Percentiles rank a stretch among this genome's conserved stretches.
phyloP scores from a whole-genome alignment of 1,140 invertebrate species.

The Aphis gossypii region DNA sequence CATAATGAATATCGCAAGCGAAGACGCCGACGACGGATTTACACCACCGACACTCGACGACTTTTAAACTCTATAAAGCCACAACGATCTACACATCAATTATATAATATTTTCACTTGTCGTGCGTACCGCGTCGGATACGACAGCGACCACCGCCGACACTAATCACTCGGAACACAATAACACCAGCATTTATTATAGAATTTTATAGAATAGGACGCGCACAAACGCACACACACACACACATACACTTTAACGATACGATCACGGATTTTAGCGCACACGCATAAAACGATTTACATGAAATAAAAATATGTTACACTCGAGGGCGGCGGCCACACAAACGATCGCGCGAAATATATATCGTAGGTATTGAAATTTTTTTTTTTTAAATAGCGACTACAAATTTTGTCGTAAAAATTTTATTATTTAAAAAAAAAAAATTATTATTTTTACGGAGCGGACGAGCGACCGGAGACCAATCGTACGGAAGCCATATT shows the following conservation, averaged over 20 bases:
- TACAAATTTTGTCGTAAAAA: background rate
- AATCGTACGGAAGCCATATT: constrained; percentile 55
- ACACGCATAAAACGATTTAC: background rate
- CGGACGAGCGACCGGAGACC: constrained; percentile 53
- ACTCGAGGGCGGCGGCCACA: background rate
- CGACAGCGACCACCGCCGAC: background rate
- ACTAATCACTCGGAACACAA: background rate
- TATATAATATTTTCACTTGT: background rate
- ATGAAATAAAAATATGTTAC: background rate
- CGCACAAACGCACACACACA: background rate
- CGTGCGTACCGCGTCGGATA: background rate
- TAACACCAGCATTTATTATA: background rate
- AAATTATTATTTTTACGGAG: background rate
- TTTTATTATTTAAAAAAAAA: background rate
- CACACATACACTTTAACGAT: background rate
- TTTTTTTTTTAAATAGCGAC: background rate
- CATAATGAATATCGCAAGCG: background rate
- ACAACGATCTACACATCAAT: background rate
- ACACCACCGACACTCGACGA: background rate
- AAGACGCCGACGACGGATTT: background rate
- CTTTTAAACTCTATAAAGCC: background rate
- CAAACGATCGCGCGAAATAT: background rate
- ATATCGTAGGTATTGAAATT: background rate
- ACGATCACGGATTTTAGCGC: background rate
- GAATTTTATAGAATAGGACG: background rate